Evolutionary conservation across 1,140 invertebrate species (phyloP).

Genomic region (Zaprionus gabonicus): DNA sequence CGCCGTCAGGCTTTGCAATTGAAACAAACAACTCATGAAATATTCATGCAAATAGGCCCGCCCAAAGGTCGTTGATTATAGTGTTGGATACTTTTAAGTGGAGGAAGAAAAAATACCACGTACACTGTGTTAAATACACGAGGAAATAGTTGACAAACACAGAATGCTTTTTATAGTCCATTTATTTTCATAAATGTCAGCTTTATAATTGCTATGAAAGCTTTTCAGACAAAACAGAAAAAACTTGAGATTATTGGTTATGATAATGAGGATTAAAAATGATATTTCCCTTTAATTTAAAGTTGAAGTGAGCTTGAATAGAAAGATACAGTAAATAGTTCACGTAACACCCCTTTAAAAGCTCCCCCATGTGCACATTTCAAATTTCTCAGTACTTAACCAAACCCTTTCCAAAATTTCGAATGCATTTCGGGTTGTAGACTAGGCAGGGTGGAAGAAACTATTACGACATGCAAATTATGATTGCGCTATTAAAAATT

Average conservation of each 20-base stretch:
- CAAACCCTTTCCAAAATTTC: slow-evolving; percentile 10
- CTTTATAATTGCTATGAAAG: too few relatives aligned
- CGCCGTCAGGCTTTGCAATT: slow-evolving; percentile 21
- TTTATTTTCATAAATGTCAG: not conserved
- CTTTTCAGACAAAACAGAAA: too few relatives aligned
- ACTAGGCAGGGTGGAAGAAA: slow-evolving; percentile 18
- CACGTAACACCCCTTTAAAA: not conserved
- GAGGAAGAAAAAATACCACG: not conserved
- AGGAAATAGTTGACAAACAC: not conserved
- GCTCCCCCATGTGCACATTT: slow-evolving; percentile 14
- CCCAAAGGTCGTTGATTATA: slow-evolving; percentile 5
- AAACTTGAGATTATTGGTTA: not conserved
- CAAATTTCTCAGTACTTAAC: slow-evolving; percentile 15
- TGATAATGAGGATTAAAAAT: not conserved
- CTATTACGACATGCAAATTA: slow-evolving; percentile 81
- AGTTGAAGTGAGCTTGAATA: not conserved
- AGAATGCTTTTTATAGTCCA: not conserved
- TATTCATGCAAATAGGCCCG: slow-evolving; percentile 15
- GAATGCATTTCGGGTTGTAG: slow-evolving; percentile 27
- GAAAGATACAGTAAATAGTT: not conserved
- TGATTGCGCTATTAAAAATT: slow-evolving; percentile 82
- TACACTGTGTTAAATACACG: not conserved
- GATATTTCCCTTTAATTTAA: not conserved
- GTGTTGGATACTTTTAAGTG: not conserved
- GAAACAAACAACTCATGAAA: slow-evolving; percentile 24